These are phyloP conservation scores for Plectrocnemia conspersa DNA, from an alignment of 1,140 invertebrate species.

Conservation along the genomic window DNA sequence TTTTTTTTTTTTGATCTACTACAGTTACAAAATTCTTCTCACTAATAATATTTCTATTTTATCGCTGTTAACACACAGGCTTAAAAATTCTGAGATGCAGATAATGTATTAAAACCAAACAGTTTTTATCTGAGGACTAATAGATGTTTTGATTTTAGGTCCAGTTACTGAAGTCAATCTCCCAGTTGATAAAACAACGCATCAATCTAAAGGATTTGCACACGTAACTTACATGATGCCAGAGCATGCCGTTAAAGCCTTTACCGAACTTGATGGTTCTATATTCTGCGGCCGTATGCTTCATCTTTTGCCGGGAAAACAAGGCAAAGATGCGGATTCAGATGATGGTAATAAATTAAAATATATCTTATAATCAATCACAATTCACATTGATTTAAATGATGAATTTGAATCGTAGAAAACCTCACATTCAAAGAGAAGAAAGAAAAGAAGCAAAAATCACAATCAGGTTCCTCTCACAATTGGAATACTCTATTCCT, in stretches of 20 bases:
- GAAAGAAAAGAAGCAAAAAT: constrained; percentile 77
- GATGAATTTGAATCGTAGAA: constrained; percentile 45
- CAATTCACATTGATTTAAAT: not conserved
- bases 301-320: constrained; percentile 86
- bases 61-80: not conserved
- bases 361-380: not conserved
- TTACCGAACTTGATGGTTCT: constrained; percentile 80
- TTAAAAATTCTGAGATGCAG: not conserved
- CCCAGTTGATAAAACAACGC: constrained; percentile 79
- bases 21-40: constrained; percentile 7
- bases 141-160: constrained; percentile 52
- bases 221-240: constrained; percentile 91
- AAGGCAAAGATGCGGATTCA: constrained; percentile 53
- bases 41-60: constrained; percentile 1
- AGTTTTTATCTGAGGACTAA: too few species aligned
- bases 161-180: constrained; percentile 83
- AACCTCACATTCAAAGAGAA: constrained; percentile 77
- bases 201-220: constrained; percentile 91
- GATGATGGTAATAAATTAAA: constrained; percentile 48
- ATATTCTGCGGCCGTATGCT: constrained; percentile 88
- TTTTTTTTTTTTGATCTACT: constrained; percentile 14
- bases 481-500: constrained; percentile 98
- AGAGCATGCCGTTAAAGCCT: constrained; percentile 91
- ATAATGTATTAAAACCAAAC: too few species aligned
- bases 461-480: constrained; percentile 69